Conservation (phyloP, 1,140 invertebrate genomes). For the Anthonomus grandis region DNA sequence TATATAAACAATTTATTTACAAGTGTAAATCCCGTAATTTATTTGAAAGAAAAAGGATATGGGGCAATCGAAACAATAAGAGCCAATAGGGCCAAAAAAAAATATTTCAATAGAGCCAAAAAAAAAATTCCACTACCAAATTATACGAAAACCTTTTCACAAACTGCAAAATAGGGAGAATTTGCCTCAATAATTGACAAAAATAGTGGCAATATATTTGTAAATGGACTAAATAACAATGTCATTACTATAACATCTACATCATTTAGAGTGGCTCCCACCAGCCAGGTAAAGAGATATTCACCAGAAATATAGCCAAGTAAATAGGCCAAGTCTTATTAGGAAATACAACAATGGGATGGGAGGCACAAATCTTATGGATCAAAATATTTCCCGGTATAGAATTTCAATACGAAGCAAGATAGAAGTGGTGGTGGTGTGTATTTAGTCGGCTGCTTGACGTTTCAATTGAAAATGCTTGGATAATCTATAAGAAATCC, state of each 20-base stretch:
- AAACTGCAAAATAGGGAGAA: slow-evolving; percentile 2
- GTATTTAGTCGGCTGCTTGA: slow-evolving; percentile 42
- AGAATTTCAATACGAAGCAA: slow-evolving; percentile 44
- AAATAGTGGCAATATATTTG: slow-evolving; percentile 21
- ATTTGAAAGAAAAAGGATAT: too few species aligned
- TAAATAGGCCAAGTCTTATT: slow-evolving; percentile 42
- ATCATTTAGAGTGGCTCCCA: slow-evolving; percentile 27
- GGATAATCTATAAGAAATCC: slow-evolving; percentile 2
- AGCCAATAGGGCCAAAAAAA: background rate
- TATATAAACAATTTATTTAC: slow-evolving; percentile 14
- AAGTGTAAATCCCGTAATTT: background rate
- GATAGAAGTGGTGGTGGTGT: slow-evolving; percentile 44
- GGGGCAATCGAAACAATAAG: background rate
- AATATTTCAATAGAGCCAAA: too few species aligned
- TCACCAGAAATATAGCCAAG: slow-evolving; percentile 42
- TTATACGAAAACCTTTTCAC: too few species aligned
- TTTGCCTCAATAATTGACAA: slow-evolving; percentile 7
- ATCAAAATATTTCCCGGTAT: slow-evolving; percentile 45
- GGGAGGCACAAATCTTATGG: slow-evolving; percentile 44
- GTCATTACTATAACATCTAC: slow-evolving; percentile 35
- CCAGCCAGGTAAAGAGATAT: slow-evolving; percentile 40
- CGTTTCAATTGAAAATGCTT: slow-evolving; percentile 40
- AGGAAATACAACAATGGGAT: slow-evolving; percentile 46
- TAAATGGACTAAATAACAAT: slow-evolving; percentile 37
- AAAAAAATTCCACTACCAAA: too few species aligned